These are phyloP conservation scores for Rhinophrynus dorsalis DNA, from an alignment of 2,797 vertebrate genomes.

Conservation along the genomic window DNA sequence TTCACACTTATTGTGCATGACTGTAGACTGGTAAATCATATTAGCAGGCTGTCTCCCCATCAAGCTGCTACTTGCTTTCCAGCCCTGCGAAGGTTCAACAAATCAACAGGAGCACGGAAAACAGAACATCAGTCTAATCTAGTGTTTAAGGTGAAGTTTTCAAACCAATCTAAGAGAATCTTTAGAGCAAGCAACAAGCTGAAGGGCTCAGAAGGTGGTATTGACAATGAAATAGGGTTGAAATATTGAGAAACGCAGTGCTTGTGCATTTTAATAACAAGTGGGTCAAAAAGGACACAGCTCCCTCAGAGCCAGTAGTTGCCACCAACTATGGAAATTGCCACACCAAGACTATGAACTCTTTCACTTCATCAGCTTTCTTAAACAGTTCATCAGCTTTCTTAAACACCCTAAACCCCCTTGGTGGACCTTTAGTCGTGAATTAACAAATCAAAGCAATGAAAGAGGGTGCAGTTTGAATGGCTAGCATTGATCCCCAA, in stretches of 20 bases:
- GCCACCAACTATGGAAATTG: conserved; percentile 75
- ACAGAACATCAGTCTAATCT: conserved; percentile 91
- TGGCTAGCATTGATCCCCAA: conserved; percentile 81
- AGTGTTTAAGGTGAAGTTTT: conserved; percentile 85
- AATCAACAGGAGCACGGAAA: conserved; percentile 90
- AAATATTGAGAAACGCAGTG: conserved; percentile 76
- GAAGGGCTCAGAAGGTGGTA: conserved; percentile 82
- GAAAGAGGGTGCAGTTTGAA: conserved; percentile 78
- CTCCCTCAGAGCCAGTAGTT: conserved; percentile 78
- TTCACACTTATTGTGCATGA: conserved; percentile 92
- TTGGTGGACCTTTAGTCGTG: conserved; percentile 79
- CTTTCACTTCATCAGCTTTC: conserved; percentile 81
- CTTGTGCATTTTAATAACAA: conserved; percentile 86
- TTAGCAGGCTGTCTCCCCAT: conserved; percentile 83
- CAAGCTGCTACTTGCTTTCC: conserved; percentile 82
- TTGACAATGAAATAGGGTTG: conserved; percentile 79
- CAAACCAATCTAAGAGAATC: conserved; percentile 85
- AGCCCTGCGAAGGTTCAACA: conserved; percentile 86
- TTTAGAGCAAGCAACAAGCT: conserved; percentile 83
- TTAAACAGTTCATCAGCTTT: conserved; percentile 80
- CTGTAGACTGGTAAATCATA: conserved; percentile 91
- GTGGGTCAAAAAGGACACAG: conserved; percentile 87
- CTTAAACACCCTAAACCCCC: conserved; percentile 80
- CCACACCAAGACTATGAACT: conserved; percentile 79
- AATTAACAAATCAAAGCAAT: conserved; percentile 82